A percentile compares a stretch with the other conserved stretches of the same genome.
These are phyloP conservation scores for Amblyornis subalaris DNA, from an alignment of 2,113 vertebrate genomes.

Conservation along the genomic window DNA sequence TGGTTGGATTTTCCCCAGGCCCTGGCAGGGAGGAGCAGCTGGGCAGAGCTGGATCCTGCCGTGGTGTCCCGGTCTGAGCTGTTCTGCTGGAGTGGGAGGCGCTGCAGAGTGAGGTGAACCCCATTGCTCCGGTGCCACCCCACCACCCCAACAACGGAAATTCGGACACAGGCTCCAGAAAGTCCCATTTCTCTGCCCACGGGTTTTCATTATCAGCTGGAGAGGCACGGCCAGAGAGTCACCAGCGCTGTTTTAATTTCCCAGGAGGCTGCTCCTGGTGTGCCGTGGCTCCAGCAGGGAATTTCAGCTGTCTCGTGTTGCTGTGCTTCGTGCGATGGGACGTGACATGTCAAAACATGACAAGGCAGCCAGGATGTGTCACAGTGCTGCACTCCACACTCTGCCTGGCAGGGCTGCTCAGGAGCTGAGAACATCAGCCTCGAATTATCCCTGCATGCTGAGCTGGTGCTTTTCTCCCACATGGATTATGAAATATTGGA, in stretches of 20 bases:
- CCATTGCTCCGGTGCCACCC: neutral
- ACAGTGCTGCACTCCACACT: neutral
- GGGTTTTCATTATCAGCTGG: neutral
- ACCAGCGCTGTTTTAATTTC: conserved; percentile 42
- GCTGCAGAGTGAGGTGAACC: neutral
- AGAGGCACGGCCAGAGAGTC: neutral
- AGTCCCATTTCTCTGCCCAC: neutral
- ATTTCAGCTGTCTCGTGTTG: neutral
- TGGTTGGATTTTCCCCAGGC: neutral
- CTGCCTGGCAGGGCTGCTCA: conserved; percentile 30
- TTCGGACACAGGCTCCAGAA: neutral
- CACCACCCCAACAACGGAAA: rapidly evolving
- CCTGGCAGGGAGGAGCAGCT: neutral
- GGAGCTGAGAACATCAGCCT: conserved; percentile 35
- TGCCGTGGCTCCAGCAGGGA: neutral
- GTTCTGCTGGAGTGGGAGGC: neutral
- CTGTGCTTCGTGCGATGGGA: conserved; percentile 16
- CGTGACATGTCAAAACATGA: conserved; percentile 42
- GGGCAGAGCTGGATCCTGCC: neutral
- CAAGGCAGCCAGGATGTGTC: conserved; percentile 40
- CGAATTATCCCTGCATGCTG: conserved; percentile 20
- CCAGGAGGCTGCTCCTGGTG: conserved; percentile 22
- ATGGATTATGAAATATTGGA: neutral
- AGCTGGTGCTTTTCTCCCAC: neutral
- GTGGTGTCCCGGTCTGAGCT: rapidly evolving